Conservation (phyloP, 2,113 vertebrate species). For the Cheirogaleus medius region DNA sequence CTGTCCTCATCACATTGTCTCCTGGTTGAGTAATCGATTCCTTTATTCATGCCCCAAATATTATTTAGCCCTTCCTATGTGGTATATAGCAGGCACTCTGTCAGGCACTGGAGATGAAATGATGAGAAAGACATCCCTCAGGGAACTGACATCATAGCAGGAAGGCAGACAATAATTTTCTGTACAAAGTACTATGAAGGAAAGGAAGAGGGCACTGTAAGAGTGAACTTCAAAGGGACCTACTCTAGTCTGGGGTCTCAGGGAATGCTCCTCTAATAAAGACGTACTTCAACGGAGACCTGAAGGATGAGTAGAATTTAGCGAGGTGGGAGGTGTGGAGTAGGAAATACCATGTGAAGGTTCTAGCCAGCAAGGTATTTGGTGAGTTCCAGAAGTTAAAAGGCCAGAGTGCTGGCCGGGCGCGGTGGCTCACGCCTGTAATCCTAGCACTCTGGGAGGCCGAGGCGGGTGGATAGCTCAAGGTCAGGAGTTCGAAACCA, state of each 20-base stretch:
- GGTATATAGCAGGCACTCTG: not conserved
- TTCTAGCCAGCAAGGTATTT: not conserved
- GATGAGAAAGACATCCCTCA: not conserved
- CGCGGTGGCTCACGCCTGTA: too few species aligned
- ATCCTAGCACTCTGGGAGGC: too few species aligned
- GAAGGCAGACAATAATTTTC: not conserved
- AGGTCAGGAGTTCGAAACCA: too few species aligned
- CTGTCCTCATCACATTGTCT: not conserved
- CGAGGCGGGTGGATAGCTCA: too few species aligned
- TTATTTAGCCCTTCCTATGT: not conserved
- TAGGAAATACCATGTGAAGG: not conserved
- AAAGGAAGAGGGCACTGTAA: not conserved
- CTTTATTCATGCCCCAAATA: not conserved
- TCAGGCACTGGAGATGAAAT: not conserved
- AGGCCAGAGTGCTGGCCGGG: not conserved
- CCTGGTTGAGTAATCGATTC: not conserved
- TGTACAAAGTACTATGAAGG: not conserved
- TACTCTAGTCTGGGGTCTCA: not conserved
- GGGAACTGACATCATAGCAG: not conserved
- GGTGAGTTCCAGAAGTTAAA: not conserved
- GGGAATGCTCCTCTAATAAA: not conserved
- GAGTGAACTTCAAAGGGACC: not conserved
- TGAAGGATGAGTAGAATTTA: not conserved
- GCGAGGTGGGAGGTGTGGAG: rapidly evolving
- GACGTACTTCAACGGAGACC: not conserved